Conservation (phyloP, 2,888 invertebrate species). For the Diabrotica balteata region DNA sequence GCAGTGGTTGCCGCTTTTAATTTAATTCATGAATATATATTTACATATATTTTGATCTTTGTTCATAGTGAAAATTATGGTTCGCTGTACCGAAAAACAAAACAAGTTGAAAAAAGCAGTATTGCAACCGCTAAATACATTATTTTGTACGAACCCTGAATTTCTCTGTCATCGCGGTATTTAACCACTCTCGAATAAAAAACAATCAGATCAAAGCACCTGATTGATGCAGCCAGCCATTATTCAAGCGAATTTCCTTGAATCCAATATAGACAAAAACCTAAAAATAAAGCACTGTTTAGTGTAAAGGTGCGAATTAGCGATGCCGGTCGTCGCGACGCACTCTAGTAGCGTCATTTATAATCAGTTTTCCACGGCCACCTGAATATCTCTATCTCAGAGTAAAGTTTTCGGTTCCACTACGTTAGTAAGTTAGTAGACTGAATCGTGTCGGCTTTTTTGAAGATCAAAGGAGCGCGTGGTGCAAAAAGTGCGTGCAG, state of each 20-base stretch:
- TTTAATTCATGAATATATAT: no score
- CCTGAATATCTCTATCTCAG: constrained; percentile 44
- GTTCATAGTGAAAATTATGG: no score
- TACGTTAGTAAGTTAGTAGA: constrained; percentile 11
- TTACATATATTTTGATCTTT: no score
- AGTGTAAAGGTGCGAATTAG: constrained; percentile 43
- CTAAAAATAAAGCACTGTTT: constrained; percentile 27
- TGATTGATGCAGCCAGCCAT: no score
- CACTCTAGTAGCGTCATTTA: constrained; percentile 43
- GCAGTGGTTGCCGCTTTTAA: no score
- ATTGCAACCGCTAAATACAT: no score
- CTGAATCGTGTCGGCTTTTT: constrained; percentile 2
- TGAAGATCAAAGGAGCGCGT: neutral
- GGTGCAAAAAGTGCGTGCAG: neutral
- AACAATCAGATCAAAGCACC: no score
- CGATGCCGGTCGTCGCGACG: constrained; percentile 51
- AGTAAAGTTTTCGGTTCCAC: constrained; percentile 14
- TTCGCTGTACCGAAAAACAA: no score
- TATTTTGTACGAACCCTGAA: no score
- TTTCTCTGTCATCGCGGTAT: no score
- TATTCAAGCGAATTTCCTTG: constrained; percentile 2
- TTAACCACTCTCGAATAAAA: no score
- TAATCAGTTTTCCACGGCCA: constrained; percentile 51
- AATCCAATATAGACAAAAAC: constrained; percentile 21
- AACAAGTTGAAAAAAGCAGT: no score